Evolutionary conservation across 2,888 invertebrate species (phyloP), one percentile per base, ranked within the genome.

Genomic region (Heliconius cydno): DNA sequence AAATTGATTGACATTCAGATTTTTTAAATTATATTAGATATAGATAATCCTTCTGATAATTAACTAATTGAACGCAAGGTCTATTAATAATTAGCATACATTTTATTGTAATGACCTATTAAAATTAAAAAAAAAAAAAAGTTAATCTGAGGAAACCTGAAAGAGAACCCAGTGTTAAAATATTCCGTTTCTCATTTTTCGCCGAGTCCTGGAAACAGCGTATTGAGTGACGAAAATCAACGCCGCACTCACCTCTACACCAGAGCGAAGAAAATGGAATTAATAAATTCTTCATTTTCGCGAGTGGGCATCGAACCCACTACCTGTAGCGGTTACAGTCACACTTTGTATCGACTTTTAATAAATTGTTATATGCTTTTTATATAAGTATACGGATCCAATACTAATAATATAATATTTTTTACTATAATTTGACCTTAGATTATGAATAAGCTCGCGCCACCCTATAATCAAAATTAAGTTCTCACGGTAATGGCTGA

Each of bases 391-490:
- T 63, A 75, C 65, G 65, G 41, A 65, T 41, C 46, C 46, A 25
- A 38, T 7, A n/a, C 4, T 75, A 46, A 41, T 65, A 41, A 10
- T 30, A 38, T 46, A 28, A n/a, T 63, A 25, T 41, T 75, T 75
- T 46, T 75, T 41, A 46, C 41, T 12, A 38, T 13, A 22, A 65
- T 28, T 74, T 67, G 68, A 76, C 79, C 76, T 74, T 46, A 78
- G 65, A 88, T 88, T 86, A 86, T 85, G 85, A 89, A 90, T 91
- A 88, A 90, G 85, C 87, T 65, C 89, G 88, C 89, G 88, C 89
- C 88, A 86, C 91, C 90, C 91, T 91, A 86, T 92, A 90, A 94
- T 93, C 93, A n/a, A 93, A 71, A 41, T 63, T 71, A 65, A 57
- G 79, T 84, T 85, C 85, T 82, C 84, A 85, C 85, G 83, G 82